These are phyloP conservation scores for Pontoporia blainvillei DNA, from an alignment of 2,113 vertebrate species.

Conservation along the genomic window DNA sequence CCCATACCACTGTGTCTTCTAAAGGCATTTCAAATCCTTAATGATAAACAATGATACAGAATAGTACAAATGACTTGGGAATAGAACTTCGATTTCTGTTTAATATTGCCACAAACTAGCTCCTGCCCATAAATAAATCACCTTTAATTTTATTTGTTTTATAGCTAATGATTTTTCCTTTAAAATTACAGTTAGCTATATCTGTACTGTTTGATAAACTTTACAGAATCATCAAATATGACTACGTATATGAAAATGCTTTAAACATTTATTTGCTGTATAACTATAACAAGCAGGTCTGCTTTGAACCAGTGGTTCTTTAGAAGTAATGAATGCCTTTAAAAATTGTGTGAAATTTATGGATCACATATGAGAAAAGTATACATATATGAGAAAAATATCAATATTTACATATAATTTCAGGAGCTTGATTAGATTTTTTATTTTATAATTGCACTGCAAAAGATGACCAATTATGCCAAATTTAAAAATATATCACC, in stretches of 20 bases:
- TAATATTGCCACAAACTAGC: background rate
- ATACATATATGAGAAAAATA: background rate
- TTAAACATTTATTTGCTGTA: background rate
- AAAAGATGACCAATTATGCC: background rate
- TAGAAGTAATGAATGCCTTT: background rate
- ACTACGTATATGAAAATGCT: background rate
- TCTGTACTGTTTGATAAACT: background rate
- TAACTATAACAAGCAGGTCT: background rate
- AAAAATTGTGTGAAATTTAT: background rate
- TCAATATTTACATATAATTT: background rate
- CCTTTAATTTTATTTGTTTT: background rate
- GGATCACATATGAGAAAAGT: background rate
- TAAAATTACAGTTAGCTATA: background rate
- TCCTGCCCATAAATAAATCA: background rate
- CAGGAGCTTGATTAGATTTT: background rate
- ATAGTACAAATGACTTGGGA: background rate
- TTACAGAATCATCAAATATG: background rate
- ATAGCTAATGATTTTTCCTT: background rate
- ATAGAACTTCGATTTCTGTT: background rate
- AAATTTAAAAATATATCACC: background rate
- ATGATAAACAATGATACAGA: background rate
- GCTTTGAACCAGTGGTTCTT: background rate
- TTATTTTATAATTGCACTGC: background rate
- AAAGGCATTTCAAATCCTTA: background rate
- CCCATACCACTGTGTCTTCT: background rate